Evolutionary conservation across 2,888 invertebrate species (phyloP).

Genomic region (Anticlea derivata): DNA sequence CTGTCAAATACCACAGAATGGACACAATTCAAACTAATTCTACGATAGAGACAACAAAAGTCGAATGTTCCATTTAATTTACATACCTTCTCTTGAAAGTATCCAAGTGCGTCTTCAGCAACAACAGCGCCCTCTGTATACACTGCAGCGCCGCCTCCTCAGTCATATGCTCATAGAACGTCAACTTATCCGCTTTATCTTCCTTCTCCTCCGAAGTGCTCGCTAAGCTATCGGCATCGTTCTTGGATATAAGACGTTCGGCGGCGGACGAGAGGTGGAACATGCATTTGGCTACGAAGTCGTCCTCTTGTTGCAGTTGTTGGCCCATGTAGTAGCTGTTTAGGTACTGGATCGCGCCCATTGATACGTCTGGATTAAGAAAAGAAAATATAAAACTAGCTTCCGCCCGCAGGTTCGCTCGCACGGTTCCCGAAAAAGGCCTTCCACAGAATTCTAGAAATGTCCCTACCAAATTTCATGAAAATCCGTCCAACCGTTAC

Average conservation of each 20-base stretch:
- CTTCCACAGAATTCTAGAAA: too few relatives aligned
- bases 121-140: slow-evolving; percentile 93
- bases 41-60: too few relatives aligned
- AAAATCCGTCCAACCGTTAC: too few relatives aligned
- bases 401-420: too few relatives aligned
- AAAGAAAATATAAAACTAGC: too few relatives aligned
- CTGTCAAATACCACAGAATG: too few relatives aligned
- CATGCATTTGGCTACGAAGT: slow-evolving; percentile 97
- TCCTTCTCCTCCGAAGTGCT: slow-evolving; percentile 48
- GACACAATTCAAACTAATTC: too few relatives aligned
- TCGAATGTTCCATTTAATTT: too few relatives aligned
- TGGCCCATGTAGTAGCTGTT: slow-evolving; percentile 97
- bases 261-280: slow-evolving; percentile 93
- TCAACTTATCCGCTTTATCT: slow-evolving; percentile 72
- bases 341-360: slow-evolving; percentile 97
- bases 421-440: too few relatives aligned
- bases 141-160: slow-evolving; percentile 94
- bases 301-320: slow-evolving; percentile 94
- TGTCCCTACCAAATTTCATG: too few relatives aligned
- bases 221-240: slow-evolving; percentile 46
- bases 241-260: slow-evolving; percentile 85
- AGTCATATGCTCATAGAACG: slow-evolving; percentile 76
- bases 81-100: slow-evolving; percentile 91
- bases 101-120: slow-evolving; percentile 96
- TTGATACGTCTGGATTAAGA: slow-evolving; percentile 88